Evolutionary conservation across 2,797 vertebrate genomes (phyloP), one percentile per base, ranked within the genome.

Genomic region (Kryptolebias ocellatus): DNA sequence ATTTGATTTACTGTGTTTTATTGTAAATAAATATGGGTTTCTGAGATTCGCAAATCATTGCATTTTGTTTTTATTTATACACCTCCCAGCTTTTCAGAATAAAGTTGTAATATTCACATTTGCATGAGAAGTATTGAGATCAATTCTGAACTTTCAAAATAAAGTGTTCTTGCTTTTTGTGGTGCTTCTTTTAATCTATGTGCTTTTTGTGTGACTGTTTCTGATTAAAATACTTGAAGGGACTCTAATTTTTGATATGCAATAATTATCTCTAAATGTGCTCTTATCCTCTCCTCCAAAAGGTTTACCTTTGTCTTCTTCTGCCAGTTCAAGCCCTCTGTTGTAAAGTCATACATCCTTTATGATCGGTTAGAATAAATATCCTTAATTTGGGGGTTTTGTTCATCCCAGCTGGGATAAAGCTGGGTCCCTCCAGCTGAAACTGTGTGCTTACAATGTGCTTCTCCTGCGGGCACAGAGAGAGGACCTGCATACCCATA

Each of bases 391-490:
- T 50, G 31, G 1, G 4, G 51, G 57, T 56, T 34, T 24, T 52
- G 29, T 60, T 53, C 39, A 27, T 64, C 67, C 60, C 42, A 51
- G n/a, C 18, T 6, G 39, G 39, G 37, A 14, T 60, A 29, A 65
- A 64, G 61, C 70, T 4, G 34, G 20, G n/a, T 53, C 24, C 2
- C 16, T 69, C 66, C 63, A 34, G 67, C 58, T 14, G 42, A 64
- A 56, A 70, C 49, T 52, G 77, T 67, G 72, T 77, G 78, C 70
- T 78, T 50, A 20, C 44, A 18, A 71, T 80, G 86, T 81, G 87
- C 84, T 90, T 83, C 86, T 79, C 67, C 66, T 57, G 62, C 53
- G 58, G 17, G 62, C 63, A 68, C 75, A 51, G 58, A 75, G 11
- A 17, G 27, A 45, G 16, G 29, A 15, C 44, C 62, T 64, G 77